Percentiles rank a stretch among this genome's conserved stretches.
These are phyloP conservation scores for Suricata suricatta DNA, from an alignment of 2,113 vertebrate genomes.

Conservation along the genomic window DNA sequence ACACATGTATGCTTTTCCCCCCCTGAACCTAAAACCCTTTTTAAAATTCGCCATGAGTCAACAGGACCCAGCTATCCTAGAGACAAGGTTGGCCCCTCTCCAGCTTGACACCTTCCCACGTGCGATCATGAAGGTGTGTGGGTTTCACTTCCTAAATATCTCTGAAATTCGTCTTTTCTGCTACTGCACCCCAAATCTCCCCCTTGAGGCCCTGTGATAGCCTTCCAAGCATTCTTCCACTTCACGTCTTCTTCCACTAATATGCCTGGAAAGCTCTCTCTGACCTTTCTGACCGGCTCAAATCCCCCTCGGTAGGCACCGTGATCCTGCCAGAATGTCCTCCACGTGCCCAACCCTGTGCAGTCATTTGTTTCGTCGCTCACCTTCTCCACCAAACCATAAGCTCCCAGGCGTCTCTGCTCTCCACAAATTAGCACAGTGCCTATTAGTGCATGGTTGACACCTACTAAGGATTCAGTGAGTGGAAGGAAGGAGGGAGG, in stretches of 20 bases:
- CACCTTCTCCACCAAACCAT: not conserved
- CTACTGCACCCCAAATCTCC: not conserved
- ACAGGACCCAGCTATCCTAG: not conserved
- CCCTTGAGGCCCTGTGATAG: not conserved
- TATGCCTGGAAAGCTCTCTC: not conserved
- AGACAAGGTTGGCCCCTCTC: not conserved
- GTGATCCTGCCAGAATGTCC: not conserved
- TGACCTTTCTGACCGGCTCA: not conserved
- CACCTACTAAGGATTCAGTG: not conserved
- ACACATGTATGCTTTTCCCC: not conserved
- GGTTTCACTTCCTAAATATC: not conserved
- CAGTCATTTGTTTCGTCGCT: constrained; percentile 30
- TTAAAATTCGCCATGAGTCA: not conserved
- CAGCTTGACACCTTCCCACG: not conserved
- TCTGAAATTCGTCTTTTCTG: not conserved
- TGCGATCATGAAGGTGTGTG: not conserved
- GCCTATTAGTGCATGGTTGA: not conserved
- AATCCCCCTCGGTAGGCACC: not conserved
- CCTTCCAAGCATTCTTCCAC: not conserved
- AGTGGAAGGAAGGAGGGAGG: not conserved
- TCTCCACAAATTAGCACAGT: not conserved
- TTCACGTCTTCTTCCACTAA: not conserved
- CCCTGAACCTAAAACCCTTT: not conserved
- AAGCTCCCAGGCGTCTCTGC: not conserved
- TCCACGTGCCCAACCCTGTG: not conserved